Percentiles rank a stretch among this genome's conserved stretches.
phyloP scores from a whole-genome alignment of 2,888 invertebrate genomes.

The Cerastoderma edule region DNA sequence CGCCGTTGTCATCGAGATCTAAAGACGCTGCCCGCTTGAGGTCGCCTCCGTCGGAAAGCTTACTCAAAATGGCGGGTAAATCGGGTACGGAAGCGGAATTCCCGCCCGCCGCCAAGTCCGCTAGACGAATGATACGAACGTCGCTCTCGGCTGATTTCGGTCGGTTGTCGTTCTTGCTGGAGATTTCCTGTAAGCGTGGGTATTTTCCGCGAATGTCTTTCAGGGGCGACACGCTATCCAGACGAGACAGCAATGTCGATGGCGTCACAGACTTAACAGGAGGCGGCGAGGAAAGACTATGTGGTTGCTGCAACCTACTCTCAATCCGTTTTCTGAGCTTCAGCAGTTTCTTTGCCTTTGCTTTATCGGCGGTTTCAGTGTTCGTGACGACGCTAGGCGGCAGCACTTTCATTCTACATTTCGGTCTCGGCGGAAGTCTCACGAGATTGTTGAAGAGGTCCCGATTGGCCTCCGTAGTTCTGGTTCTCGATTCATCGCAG shows the following conservation, averaged over 20 bases:
- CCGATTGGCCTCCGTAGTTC: conserved; percentile 6
- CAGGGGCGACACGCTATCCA: conserved; percentile 6
- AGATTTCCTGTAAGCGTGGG: background rate
- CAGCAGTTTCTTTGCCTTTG: conserved; percentile 34
- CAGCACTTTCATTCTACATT: conserved; percentile 46
- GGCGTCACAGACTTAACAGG: conserved; percentile 3
- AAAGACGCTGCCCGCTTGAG: background rate
- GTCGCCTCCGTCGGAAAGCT: conserved; percentile 27
- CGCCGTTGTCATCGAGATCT: conserved; percentile 48
- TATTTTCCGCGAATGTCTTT: conserved; percentile 13
- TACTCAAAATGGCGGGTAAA: conserved; percentile 44
- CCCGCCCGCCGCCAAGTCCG: conserved; percentile 36
- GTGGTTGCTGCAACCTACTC: conserved; percentile 14
- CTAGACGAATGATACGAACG: conserved; percentile 29
- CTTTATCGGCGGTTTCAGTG: background rate
- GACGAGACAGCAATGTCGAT: background rate
- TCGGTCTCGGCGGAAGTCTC: conserved; percentile 52
- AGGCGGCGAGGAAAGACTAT: conserved; percentile 1
- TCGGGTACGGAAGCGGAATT: conserved; percentile 51
- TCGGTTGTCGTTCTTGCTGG: conserved; percentile 1
- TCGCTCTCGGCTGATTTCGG: conserved; percentile 49
- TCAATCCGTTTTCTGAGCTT: conserved; percentile 33
- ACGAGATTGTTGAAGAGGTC: conserved; percentile 22
- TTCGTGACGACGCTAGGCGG: conserved; percentile 40
- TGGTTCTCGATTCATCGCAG: conserved; percentile 19